Evolutionary conservation across 2,113 vertebrate species (phyloP), one percentile per base, ranked within the genome.

Genomic region (Tachuris rubrigastra): DNA sequence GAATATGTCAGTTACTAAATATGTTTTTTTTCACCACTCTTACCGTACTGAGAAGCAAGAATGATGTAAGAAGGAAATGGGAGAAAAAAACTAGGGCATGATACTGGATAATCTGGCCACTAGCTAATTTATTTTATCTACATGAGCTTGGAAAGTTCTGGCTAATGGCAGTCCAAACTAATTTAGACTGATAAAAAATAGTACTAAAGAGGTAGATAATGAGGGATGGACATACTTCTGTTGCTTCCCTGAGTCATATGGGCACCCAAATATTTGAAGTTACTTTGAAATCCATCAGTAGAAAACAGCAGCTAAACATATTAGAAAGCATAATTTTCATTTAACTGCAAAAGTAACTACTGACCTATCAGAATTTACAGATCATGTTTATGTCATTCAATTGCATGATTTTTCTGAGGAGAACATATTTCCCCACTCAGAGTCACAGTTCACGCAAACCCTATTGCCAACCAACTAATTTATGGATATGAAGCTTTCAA

Each of bases 401-500:
- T 65, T 87, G n/a, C 24, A 9, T 66, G 19, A 58, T 25, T 95
- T 83, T 90, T 87, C 55, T 81, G 75, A 65, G 58, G 25, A 81
- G 76, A 93, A 90, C 6, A 41, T 82, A 56, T 76, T 65, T 87
- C 91, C 17, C 78, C 59, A 82, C 84, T 85, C 28, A 44, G n/a
- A 67, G 82, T 21, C 55, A 83, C 73, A 92, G 31, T 69, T 87
- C 85, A 59, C 68, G 14, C 75, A 63, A 74, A 95, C 66, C 44
- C 81, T 91, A 60, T 71, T 94, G 39, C 76, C 30, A 47, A 50
- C 63, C 53, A 94, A 94, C 91, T 97, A 96, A 96, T 91, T 91
- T 94, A 90, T 77, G 71, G 71, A 56, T 94, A 90, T 90, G 56
- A 91, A 89, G 76, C 72, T 97, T 97, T 93, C 90, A 95, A 93